Percentiles rank a stretch among this genome's conserved stretches.
Evolutionary conservation across 1,140 invertebrate species (phyloP).

Genomic region (Lutraria rhynchaena): DNA sequence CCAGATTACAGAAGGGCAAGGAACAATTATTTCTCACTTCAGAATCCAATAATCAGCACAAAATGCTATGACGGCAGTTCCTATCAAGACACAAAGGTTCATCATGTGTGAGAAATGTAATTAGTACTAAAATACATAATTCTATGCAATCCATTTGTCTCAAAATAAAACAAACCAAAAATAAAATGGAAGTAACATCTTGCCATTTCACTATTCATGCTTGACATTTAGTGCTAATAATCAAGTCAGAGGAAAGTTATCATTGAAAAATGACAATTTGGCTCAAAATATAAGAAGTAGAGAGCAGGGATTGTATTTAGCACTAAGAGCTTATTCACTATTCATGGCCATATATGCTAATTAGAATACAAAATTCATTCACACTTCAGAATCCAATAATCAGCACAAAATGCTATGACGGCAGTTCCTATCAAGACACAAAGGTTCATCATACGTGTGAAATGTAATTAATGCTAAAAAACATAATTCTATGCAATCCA

Average conservation of each 20-base stretch:
- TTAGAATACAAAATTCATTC: background rate
- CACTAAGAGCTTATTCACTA: background rate
- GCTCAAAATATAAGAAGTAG: background rate
- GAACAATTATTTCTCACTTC: background rate
- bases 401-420: conserved; percentile 47
- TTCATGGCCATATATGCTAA: too few relatives aligned
- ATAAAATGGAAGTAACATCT: background rate
- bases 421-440: conserved; percentile 61
- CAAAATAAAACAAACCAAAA: too few relatives aligned
- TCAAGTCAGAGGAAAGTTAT: background rate
- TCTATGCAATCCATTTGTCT: background rate
- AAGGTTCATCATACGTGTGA: conserved; percentile 54
- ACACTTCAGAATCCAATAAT: conserved; percentile 21
- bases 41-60: conserved; percentile 18
- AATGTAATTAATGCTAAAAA: background rate
- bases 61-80: conserved; percentile 30
- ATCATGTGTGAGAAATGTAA: conserved; percentile 1
- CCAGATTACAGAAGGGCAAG: too few relatives aligned
- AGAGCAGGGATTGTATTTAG: background rate
- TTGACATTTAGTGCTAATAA: background rate
- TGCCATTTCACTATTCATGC: background rate
- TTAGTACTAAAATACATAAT: background rate
- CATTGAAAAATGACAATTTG: background rate
- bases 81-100: conserved; percentile 37
- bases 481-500: background rate